Percentiles rank a stretch among this genome's conserved stretches.
phyloP scores from a whole-genome alignment of 2,113 vertebrate genomes.

The Leuciscus idus region DNA sequence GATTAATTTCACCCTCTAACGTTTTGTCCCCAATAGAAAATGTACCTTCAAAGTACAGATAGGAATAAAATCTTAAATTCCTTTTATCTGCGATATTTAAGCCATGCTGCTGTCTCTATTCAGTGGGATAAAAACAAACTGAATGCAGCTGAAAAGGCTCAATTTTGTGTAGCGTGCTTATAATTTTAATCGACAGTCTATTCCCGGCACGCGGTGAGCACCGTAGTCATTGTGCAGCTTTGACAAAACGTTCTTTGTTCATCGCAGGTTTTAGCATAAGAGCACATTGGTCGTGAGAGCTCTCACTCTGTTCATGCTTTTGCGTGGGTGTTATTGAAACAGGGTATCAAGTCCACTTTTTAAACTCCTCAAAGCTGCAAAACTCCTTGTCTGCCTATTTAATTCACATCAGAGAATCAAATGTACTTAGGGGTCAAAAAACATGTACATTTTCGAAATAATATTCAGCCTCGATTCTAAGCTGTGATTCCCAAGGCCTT shows the following conservation, averaged over 20 bases:
- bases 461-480: too few species aligned
- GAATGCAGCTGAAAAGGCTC: conserved; percentile 13
- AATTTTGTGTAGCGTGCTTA: conserved; percentile 14
- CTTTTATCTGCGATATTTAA: conserved; percentile 30
- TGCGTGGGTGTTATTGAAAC: conserved; percentile 16
- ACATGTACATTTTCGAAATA: too few species aligned
- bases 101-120: background rate
- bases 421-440: background rate
- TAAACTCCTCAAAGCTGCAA: background rate
- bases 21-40: background rate
- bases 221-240: conserved; percentile 21
- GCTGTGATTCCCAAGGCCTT: too few species aligned
- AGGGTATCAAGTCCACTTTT: background rate
- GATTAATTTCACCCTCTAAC: conserved; percentile 23
- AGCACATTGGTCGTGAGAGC: conserved; percentile 14
- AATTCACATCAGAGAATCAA: background rate
- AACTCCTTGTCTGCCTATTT: background rate
- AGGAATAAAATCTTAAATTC: background rate
- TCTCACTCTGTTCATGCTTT: conserved; percentile 22
- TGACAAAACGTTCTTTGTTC: conserved; percentile 34
- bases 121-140: background rate
- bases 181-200: conserved; percentile 27
- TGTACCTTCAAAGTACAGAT: conserved; percentile 5
- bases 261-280: conserved; percentile 33
- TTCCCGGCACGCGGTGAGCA: background rate